Percentiles rank a stretch among this genome's conserved stretches.
These are phyloP conservation scores for Urosaurus nigricauda DNA, from an alignment of 2,797 vertebrate genomes.

Conservation along the genomic window DNA sequence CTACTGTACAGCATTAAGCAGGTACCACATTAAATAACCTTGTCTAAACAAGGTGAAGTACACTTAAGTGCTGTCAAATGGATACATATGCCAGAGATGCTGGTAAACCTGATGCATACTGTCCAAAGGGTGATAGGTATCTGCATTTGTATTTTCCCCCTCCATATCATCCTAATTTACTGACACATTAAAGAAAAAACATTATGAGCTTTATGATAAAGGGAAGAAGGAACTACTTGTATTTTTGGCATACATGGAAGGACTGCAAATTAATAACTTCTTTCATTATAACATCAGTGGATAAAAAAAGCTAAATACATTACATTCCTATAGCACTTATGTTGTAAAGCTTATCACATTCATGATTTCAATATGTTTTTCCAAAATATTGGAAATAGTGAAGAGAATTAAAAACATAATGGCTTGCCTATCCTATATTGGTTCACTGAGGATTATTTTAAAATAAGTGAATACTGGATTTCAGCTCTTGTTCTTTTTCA, in stretches of 20 bases:
- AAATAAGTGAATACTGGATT: neutral
- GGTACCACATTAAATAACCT: conserved; percentile 37
- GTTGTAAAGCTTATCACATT: neutral
- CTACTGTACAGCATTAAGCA: conserved; percentile 31
- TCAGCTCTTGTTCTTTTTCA: neutral
- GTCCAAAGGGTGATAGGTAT: conserved; percentile 8
- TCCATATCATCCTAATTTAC: conserved; percentile 33
- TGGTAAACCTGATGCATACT: conserved; percentile 40
- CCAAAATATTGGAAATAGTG: neutral
- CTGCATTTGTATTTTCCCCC: conserved; percentile 11
- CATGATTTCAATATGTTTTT: neutral
- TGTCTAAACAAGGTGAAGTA: conserved; percentile 47
- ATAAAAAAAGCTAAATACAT: neutral
- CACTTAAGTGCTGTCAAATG: conserved; percentile 39
- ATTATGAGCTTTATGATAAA: conserved; percentile 7
- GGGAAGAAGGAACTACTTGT: neutral
- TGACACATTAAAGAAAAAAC: conserved; percentile 18
- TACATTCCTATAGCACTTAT: neutral
- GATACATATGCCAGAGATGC: neutral
- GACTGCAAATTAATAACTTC: neutral
- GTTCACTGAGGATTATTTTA: no score
- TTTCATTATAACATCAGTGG: conserved; percentile 3
- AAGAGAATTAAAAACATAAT: neutral
- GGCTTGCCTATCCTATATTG: no score
- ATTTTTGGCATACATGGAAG: neutral